Base-by-base conservation (phyloP, 2,888 invertebrate species). In the Zele albiditarsus region DNA sequence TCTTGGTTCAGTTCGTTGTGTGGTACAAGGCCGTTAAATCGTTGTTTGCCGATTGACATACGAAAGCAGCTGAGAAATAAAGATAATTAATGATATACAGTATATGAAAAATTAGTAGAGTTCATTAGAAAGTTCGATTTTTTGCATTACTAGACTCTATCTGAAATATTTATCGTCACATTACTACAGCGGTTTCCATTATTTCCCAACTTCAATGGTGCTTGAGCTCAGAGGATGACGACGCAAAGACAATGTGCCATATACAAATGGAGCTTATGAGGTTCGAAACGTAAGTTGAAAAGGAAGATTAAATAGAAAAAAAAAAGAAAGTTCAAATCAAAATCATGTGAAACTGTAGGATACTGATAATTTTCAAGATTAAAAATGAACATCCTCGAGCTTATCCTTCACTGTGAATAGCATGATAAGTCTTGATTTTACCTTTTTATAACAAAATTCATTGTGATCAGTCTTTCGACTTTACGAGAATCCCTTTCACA, bases 181-280 rank as follows among this genome's bases (percentile, higher is more conserved):
- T 27, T 74, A 53, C n/a, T 68, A 23, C 31, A 4, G 31, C 38
- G 23, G 25, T 68, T 33, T 12, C 25, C 31, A 46, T 67, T 23
- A n/a, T 27, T 62, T 58, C 28, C 25, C 68, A 25, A 28, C 66
- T 78, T 77, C 58, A 77, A 80, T 80, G 79, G 74, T 79, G 78
- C 70, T 69, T 58, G 74, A 75, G 65, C 62, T 77, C 38, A 73
- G 78, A 80, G 80, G 80, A 80, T 80, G 80, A 88, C 86, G 87
- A 88, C 84, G 85, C 84, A 84, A 80, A 85, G 83, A 82, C 83
- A 87, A 86, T 85, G 88, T 85, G 83, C 83, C 79, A 78, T 82
- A 77, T 81, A 85, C 81, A 85, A 82, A 86, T 83, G 86, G 85
- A 86, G 86, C 88, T 86, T 85, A 88, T 86, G 87, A 86, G 86